Base-by-base conservation (phyloP, 2,888 invertebrate genomes). In the Timandra comae region DNA sequence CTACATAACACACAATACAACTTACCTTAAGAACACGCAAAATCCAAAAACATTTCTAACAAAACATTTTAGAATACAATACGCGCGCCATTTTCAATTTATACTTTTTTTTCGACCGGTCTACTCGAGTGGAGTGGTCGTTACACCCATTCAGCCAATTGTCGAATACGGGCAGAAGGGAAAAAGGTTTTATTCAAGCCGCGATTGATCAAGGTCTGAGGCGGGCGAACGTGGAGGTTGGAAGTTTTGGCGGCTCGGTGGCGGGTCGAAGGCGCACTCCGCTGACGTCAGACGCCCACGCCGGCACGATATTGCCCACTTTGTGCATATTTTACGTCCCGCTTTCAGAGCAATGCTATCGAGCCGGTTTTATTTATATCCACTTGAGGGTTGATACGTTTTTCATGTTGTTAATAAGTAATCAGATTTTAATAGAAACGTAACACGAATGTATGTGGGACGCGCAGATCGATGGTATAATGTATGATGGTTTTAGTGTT, bases 301-400 rank as follows among this genome's bases (percentile, higher is more conserved):
- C 44, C 40, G 42, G 55, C 55, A 54, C 59, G 56, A 59, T 55
- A 60, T 39, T 27, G 52, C 55, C 56, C 63, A 55, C 60, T 50
- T 65, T 60, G 65, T 69, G 70, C 70, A 76, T 71, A 74, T 73
- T 74, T 75, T 69, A 74, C 71, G 66, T 64, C 69, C 67, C 63
- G 68, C 66, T 67, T 67, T 72, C 64, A 64, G 70, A 65, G 53
- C 58, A 60, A 41, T 53, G 59, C 63, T 60, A 61, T 58, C 56
- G 52, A 50, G 52, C 56, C 53, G 58, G 60, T 64, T 67, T 59
- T 65, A 60, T 67, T 65, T 54, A 55, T 51, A 51, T 47, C 46
- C 42, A 35, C 46, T 48, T 43, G 32, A 32, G 32, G 42, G 41
- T 42, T 43, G 42, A 50, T 50, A 38, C 41, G 42, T 34, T 46